A percentile compares a stretch with the other conserved stretches of the same genome.
Evolutionary conservation across 2,888 invertebrate genomes (phyloP).

Genomic region (Eustalomyia histrio): DNA sequence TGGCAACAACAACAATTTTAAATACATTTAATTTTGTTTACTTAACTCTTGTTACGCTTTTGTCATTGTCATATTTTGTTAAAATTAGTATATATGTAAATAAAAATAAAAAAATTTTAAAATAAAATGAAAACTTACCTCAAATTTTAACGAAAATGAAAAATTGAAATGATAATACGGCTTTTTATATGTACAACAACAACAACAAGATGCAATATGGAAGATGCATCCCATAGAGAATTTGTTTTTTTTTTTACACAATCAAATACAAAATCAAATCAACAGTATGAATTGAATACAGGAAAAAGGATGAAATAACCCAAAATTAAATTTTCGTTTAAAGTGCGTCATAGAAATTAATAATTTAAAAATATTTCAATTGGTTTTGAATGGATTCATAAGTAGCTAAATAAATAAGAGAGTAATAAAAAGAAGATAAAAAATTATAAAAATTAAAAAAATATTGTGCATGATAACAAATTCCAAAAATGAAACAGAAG

Average conservation of each 20-base stretch:
- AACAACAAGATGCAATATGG: constrained; percentile 45
- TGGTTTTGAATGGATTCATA: constrained; percentile 43
- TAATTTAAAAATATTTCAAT: constrained; percentile 10
- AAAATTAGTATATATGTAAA: too few relatives aligned
- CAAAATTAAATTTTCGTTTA: constrained; percentile 42
- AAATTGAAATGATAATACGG: constrained; percentile 64
- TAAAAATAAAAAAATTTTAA: neutral
- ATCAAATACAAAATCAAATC: constrained; percentile 63
- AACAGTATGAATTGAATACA: constrained; percentile 50
- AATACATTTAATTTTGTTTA: too few relatives aligned
- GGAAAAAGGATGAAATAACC: constrained; percentile 40
- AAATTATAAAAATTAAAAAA: constrained; percentile 27
- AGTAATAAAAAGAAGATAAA: constrained; percentile 14
- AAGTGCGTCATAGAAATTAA: constrained; percentile 42
- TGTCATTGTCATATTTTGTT: too few relatives aligned
- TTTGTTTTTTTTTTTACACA: constrained; percentile 44
- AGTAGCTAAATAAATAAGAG: constrained; percentile 57
- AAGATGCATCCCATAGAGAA: constrained; percentile 51
- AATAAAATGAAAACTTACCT: constrained; percentile 51
- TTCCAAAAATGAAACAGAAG: constrained; percentile 13
- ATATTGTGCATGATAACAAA: constrained; percentile 32
- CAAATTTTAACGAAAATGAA: constrained; percentile 61
- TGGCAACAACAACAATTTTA: too few relatives aligned
- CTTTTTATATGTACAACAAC: constrained; percentile 64
- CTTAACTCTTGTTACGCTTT: too few relatives aligned